Evolutionary conservation across 1,140 invertebrate species (phyloP), one percentile per base, ranked within the genome.

Genomic region (Camponotus vicinus): DNA sequence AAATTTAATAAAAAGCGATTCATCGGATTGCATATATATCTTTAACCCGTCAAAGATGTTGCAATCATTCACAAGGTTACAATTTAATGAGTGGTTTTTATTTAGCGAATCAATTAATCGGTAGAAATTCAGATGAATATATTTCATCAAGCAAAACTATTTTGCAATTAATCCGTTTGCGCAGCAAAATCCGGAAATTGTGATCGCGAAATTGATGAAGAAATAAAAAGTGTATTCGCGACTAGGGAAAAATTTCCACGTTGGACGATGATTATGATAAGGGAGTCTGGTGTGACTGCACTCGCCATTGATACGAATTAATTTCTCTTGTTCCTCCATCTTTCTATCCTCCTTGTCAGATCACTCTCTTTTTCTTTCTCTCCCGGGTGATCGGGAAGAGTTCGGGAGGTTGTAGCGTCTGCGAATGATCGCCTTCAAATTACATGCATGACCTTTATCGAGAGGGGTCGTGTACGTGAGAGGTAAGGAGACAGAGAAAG

Each of bases 371-470:
- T 52, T 52, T 52, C 49, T 70, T 13, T 55, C 61, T 57, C 63
- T 52, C n/a, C 9, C 55, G 52, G 3, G 11, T 42, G 21, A 13
- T 57, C 49, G 49, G 15, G 13, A 34, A 45, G 27, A 49, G 7
- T 82, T n/a, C 49, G 49, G 5, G 49, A 6, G 11, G 27, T 27
- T 27, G 9, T 49, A 27, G 18, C 69, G 40, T 83, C 79, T 83
- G 27, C 69, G 27, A 70, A 83, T 27, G n/a, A 83, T 83, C 69
- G 69, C 13, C 7, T 45, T 42, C 40, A 75, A 83, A 83, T 83
- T 83, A 69, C 61, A 75, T 83, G 79, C 61, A 75, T 83, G 79
- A 83, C 79, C 79, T 75, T 70, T 63, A 78, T 78, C 42, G 34
- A 37, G 66, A 80, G 78, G 49, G 49, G 78, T 80, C 78, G 49